Evolutionary conservation across 2,797 vertebrate genomes (phyloP).

Genomic region (Macropus fuliginosus): DNA sequence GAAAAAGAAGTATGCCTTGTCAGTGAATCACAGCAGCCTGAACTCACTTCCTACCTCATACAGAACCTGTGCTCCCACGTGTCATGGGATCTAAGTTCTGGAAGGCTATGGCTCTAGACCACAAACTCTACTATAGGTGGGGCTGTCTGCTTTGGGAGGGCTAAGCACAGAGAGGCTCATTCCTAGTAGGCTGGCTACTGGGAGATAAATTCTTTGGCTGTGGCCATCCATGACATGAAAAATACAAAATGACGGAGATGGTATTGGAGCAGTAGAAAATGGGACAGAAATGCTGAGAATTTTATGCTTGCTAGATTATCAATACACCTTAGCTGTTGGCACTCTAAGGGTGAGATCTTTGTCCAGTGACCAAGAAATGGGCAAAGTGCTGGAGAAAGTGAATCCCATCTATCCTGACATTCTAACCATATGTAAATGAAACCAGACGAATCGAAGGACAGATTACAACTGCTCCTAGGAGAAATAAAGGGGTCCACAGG

Average conservation of each 20-base stretch:
- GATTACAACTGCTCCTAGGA: not conserved
- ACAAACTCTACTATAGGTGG: not conserved
- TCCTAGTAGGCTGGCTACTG: not conserved
- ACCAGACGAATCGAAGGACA: not conserved
- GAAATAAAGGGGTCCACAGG: not conserved
- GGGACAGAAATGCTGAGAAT: not conserved
- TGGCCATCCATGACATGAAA: not conserved
- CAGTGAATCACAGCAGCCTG: conserved; percentile 51
- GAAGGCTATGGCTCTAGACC: not conserved
- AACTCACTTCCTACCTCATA: not conserved
- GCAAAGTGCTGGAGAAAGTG: not conserved
- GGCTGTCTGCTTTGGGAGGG: not conserved
- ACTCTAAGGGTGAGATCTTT: not conserved
- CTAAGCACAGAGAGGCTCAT: not conserved
- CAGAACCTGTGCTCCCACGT: not conserved
- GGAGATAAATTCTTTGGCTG: not conserved
- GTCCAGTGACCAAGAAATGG: not conserved
- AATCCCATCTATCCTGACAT: not conserved
- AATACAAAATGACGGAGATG: not conserved
- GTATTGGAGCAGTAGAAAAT: not conserved
- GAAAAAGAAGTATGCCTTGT: not conserved
- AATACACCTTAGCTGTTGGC: not conserved
- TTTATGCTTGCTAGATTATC: not conserved
- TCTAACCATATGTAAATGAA: not conserved
- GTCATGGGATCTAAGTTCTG: not conserved